A percentile compares a stretch with the other conserved stretches of the same genome.
Conservation (phyloP, 2,113 vertebrate species). For the Ochotona princeps region DNA sequence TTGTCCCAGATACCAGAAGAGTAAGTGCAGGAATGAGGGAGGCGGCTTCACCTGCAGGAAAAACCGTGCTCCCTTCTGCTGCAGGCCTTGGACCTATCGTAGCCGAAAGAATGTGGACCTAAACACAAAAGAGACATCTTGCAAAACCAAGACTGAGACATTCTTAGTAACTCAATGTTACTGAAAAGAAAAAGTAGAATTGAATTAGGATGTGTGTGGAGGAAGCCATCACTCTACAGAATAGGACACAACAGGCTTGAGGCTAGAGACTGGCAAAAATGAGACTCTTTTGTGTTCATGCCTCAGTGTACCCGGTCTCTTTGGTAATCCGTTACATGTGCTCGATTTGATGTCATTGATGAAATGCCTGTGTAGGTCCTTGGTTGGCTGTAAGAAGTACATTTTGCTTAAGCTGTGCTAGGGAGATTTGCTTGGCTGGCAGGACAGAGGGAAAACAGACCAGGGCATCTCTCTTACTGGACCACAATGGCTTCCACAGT, state of each 20-base stretch:
- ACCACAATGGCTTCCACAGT: not conserved
- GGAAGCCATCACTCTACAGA: not conserved
- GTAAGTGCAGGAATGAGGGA: not conserved
- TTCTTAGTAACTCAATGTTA: not conserved
- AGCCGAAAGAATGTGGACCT: not conserved
- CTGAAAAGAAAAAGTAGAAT: not conserved
- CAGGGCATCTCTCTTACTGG: not conserved
- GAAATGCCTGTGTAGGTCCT: not conserved
- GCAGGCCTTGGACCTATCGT: not conserved
- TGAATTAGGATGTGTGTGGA: not conserved
- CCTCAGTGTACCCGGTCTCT: not conserved
- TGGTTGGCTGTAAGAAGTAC: not conserved
- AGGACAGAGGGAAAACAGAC: not conserved
- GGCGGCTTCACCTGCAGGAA: not conserved
- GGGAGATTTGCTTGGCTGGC: not conserved
- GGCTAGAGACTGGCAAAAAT: not conserved
- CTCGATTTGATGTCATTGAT: constrained; percentile 18
- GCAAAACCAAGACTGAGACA: not conserved
- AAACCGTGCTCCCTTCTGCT: not conserved
- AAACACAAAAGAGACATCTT: not conserved
- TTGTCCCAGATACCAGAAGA: not conserved
- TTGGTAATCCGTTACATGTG: not conserved
- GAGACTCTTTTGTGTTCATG: not conserved
- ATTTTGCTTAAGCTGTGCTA: not conserved
- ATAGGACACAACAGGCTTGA: not conserved